Evolutionary conservation across 2,888 invertebrate species (phyloP), one percentile per base, ranked within the genome.

Genomic region (Cerastis leucographa): DNA sequence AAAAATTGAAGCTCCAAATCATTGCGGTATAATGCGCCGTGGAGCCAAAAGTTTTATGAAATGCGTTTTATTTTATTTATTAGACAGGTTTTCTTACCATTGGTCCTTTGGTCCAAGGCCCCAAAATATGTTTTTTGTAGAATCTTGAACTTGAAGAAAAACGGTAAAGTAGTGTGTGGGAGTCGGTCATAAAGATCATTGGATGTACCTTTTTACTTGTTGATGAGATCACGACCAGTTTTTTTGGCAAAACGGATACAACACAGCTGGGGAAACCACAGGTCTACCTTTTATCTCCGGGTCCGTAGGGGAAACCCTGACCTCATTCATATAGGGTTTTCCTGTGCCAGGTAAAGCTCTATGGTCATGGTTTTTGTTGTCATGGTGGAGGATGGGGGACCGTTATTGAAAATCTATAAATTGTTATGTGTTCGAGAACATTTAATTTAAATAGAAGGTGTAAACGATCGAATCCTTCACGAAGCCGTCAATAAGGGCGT

Each of bases 241-340:
- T 68, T 7, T 79, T 72, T 54, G 8, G 56, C 40, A 51, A 80
- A 64, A 74, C 35, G 54, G 29, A 25, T 46, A 72, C 29, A n/a
- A 22, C 2, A 22, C 2, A 29, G n/a, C 40, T 46, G 61, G 66
- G 17, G 17, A 67, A 80, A 62, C 65, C 80, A 54, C 40, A 59
- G 5, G 5, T 54, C 12, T n/a, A 19, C 19, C 22, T 67, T 49
- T 51, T 59, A 46, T 8, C 61, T 62, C 44, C 67, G 49, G 9
- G 11, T 75, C 3, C 19, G 5, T 17, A 40, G 40, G 80, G 73
- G 14, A 78, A 78, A 29, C 51, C 80, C 46, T 40, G 14, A 7
- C 14, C 9, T 75, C 14, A 6, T 35, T 44, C 2, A 9, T 61
- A 59, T 42, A 11, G n/a, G 49, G 44, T 46, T 40, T 8, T 73